These are phyloP conservation scores for Okamejei kenojei DNA, from an alignment of 2,797 vertebrate genomes.

Conservation along the genomic window DNA sequence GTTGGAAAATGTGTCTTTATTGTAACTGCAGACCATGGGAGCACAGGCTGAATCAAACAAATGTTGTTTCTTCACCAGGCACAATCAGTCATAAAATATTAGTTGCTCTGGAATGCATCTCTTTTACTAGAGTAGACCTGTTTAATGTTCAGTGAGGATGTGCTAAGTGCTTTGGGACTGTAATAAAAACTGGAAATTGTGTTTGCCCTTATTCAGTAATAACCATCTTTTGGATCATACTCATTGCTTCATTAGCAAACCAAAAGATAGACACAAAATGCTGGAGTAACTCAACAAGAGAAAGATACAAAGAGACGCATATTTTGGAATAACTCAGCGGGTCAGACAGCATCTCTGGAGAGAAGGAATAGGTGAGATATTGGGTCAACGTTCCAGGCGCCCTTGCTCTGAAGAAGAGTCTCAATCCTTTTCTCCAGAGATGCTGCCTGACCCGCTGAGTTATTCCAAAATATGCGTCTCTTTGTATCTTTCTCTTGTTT, in stretches of 20 bases:
- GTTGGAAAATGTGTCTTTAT: constrained; percentile 33
- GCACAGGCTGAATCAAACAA: background rate
- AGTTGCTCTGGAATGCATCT: background rate
- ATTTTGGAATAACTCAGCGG: too few species aligned
- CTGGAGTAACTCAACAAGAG: background rate
- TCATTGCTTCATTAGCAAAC: background rate
- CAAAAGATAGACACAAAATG: too few species aligned
- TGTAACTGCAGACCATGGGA: constrained; percentile 12
- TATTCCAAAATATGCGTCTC: too few species aligned
- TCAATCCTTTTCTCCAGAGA: too few species aligned
- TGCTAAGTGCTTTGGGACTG: background rate
- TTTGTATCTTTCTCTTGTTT: background rate
- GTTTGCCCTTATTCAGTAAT: background rate
- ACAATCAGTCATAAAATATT: constrained; percentile 32
- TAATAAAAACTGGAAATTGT: background rate
- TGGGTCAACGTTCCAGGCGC: too few species aligned
- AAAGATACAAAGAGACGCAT: background rate
- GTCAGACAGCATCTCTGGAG: too few species aligned
- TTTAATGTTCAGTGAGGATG: background rate
- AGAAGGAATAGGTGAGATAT: too few species aligned
- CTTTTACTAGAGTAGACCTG: background rate
- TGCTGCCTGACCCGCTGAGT: too few species aligned
- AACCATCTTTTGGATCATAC: background rate
- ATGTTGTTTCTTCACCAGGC: background rate
- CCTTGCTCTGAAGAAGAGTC: too few species aligned